Conservation (phyloP, 1,140 invertebrate species). For the Penaeus japonicus region DNA sequence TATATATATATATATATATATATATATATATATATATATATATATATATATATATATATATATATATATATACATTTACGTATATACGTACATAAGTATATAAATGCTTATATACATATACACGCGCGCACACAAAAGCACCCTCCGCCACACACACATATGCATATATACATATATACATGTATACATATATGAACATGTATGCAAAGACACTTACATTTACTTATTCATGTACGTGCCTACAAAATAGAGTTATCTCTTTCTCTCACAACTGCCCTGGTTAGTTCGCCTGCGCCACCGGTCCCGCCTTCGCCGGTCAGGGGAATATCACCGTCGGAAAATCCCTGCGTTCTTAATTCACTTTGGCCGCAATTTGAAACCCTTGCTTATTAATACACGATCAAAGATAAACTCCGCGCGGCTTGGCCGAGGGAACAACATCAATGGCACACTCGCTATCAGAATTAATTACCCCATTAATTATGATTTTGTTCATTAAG, state of each 20-base stretch:
- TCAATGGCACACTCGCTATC: conserved; percentile 51
- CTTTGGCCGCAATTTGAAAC: too few relatives aligned
- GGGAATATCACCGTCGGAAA: too few relatives aligned
- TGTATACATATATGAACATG: too few relatives aligned
- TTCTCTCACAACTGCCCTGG: too few relatives aligned
- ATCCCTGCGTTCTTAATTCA: too few relatives aligned
- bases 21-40: neutral
- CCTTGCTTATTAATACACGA: too few relatives aligned
- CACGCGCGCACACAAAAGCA: neutral
- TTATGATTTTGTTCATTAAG: conserved; percentile 56
- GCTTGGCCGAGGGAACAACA: neutral
- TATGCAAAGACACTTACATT: neutral
- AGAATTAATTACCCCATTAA: conserved; percentile 54
- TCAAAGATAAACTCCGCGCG: too few relatives aligned
- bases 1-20: neutral
- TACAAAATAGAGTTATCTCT: too few relatives aligned
- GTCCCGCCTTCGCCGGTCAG: too few relatives aligned
- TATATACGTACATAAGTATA: neutral
- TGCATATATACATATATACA: neutral
- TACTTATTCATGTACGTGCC: neutral
- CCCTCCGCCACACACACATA: neutral
- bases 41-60: too few relatives aligned
- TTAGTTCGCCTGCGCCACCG: too few relatives aligned
- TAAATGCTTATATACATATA: neutral
- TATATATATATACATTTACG: neutral